These are phyloP conservation scores for Drosophila percnosoma DNA, from an alignment of 2,888 invertebrate genomes.

Conservation along the genomic window DNA sequence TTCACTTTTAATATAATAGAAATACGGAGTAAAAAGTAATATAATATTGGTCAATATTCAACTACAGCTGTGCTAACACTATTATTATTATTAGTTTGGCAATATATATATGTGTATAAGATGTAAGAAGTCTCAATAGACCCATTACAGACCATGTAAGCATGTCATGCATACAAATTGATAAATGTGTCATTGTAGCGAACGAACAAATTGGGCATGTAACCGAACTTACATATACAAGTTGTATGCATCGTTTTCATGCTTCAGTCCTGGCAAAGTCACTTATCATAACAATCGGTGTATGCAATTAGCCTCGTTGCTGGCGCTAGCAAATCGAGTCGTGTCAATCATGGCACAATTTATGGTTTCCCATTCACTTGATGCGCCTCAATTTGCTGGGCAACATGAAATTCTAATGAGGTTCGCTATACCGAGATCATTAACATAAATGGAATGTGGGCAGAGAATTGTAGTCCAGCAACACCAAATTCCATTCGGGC, in stretches of 20 bases:
- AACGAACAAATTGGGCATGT: not conserved
- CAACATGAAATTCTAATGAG: conserved; percentile 50
- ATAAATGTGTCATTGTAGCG: not conserved
- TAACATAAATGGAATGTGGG: conserved; percentile 71
- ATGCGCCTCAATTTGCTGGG: conserved; percentile 38
- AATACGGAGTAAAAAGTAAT: not conserved
- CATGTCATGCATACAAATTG: not conserved
- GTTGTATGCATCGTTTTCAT: not conserved
- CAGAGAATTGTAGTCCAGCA: conserved; percentile 9
- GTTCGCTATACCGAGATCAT: conserved; percentile 56
- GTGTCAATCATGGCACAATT: conserved; percentile 56
- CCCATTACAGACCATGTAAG: not conserved
- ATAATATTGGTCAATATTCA: not conserved
- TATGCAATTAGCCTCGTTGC: conserved; percentile 41
- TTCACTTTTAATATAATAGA: not conserved
- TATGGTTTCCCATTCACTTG: conserved; percentile 39
- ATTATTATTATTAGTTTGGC: no score
- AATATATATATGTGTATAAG: not conserved
- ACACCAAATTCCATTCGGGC: not conserved
- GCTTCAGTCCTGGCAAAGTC: not conserved
- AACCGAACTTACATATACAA: not conserved
- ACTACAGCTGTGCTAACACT: not conserved
- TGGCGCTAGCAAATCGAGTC: conserved; percentile 23
- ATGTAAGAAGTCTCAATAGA: not conserved
- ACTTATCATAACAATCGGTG: conserved; percentile 11